A percentile compares a stretch with the other conserved stretches of the same genome.
Conservation (phyloP, 2,797 vertebrate species). For the Bovichtus diacanthus region DNA sequence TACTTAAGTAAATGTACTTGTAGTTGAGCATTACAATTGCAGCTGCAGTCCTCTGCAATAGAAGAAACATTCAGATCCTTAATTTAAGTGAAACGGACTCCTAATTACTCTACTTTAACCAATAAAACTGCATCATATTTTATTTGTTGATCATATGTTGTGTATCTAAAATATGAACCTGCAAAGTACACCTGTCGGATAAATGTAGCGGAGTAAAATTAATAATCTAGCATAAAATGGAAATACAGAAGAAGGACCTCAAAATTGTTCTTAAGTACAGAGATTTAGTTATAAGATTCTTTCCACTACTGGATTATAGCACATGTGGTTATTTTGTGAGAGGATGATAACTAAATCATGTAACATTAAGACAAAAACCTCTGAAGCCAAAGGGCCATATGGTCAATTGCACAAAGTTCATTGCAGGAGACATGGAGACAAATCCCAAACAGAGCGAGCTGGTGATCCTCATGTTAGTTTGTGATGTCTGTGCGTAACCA, state of each 20-base stretch:
- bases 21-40: not conserved
- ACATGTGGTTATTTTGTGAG: not conserved
- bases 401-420: slow-evolving; percentile 15
- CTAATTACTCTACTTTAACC: not conserved
- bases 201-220: not conserved
- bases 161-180: not conserved
- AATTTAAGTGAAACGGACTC: not conserved
- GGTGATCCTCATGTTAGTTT: slow-evolving; percentile 33
- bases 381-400: not conserved
- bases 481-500: slow-evolving; percentile 44
- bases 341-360: not conserved
- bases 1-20: not conserved
- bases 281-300: not conserved
- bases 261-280: not conserved
- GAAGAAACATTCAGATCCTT: not conserved
- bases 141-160: not conserved
- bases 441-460: slow-evolving; percentile 38
- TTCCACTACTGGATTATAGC: not conserved
- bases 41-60: not conserved
- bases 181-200: not conserved
- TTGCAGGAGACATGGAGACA: slow-evolving; percentile 55
- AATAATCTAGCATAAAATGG: not conserved
- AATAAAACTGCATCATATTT: not conserved
- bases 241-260: not conserved
- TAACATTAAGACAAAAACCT: not conserved